These are phyloP conservation scores for Leucophenga montana DNA, from an alignment of 2,888 invertebrate species.

Conservation along the genomic window DNA sequence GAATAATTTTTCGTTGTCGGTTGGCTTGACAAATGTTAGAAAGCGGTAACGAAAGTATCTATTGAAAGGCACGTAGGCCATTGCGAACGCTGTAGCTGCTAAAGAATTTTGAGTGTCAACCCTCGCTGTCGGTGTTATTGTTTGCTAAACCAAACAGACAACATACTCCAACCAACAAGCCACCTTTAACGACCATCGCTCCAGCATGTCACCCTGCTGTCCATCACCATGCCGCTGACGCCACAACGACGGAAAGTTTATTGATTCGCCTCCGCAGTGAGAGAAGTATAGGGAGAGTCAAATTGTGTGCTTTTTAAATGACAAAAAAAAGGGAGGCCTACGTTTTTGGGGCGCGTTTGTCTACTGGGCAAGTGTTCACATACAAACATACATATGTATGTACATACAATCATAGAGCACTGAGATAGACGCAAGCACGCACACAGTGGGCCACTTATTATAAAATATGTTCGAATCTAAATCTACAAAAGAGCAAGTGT, in stretches of 20 bases:
- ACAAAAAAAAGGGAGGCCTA: constrained; percentile 1
- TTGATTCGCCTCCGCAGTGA: constrained; percentile 40
- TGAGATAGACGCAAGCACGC: too few relatives aligned
- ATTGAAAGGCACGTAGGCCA: neutral
- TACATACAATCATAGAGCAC: neutral
- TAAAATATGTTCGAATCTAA: too few relatives aligned
- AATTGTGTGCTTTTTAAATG: neutral
- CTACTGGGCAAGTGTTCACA: neutral
- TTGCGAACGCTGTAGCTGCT: neutral
- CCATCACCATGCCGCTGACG: constrained; percentile 12
- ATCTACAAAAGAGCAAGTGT: too few relatives aligned
- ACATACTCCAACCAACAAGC: constrained; percentile 14
- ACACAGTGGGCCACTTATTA: neutral
- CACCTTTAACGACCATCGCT: neutral
- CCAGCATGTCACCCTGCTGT: neutral
- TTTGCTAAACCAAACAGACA: neutral
- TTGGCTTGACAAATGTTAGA: constrained; percentile 12
- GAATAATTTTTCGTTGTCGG: constrained; percentile 42
- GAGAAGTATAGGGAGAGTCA: neutral
- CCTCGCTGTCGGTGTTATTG: constrained; percentile 33
- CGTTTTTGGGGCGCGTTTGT: neutral
- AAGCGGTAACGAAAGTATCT: neutral
- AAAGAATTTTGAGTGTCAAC: constrained; percentile 42
- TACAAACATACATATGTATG: neutral
- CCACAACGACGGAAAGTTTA: constrained; percentile 35